These are phyloP conservation scores for Melipona bicolor DNA, from an alignment of 2,888 invertebrate genomes.

Conservation along the genomic window DNA sequence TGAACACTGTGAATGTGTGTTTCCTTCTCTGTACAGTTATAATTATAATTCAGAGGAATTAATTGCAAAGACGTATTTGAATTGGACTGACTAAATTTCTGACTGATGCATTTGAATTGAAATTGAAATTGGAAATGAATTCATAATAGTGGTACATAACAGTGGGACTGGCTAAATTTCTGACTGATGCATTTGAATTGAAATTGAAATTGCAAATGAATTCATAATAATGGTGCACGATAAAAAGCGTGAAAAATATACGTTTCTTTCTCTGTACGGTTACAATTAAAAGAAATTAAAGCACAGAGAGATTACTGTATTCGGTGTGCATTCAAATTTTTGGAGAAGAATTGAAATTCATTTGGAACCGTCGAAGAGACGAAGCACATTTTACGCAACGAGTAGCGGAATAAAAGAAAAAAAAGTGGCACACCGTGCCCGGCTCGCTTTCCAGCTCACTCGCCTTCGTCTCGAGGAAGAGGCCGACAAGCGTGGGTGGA, in stretches of 20 bases:
- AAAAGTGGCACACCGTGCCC: conserved; percentile 72
- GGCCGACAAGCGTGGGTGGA: conserved; percentile 70
- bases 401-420: conserved; percentile 44
- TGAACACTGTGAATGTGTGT: no score
- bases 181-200: no score
- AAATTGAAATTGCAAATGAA: no score
- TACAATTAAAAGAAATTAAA: not conserved
- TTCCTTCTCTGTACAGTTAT: no score
- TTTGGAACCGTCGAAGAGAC: not conserved
- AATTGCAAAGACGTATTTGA: no score
- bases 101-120: no score
- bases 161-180: no score
- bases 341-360: not conserved
- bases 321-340: not conserved
- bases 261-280: not conserved
- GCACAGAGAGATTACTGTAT: not conserved
- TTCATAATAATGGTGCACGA: not conserved
- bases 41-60: no score
- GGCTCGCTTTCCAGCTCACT: conserved; percentile 57
- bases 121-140: no score
- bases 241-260: not conserved
- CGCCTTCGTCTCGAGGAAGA: conserved; percentile 49
- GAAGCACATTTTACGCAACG: not conserved
- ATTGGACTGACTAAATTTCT: no score
- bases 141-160: no score